Base-by-base conservation (phyloP, 2,888 invertebrate genomes). In the Hololepta plana region DNA sequence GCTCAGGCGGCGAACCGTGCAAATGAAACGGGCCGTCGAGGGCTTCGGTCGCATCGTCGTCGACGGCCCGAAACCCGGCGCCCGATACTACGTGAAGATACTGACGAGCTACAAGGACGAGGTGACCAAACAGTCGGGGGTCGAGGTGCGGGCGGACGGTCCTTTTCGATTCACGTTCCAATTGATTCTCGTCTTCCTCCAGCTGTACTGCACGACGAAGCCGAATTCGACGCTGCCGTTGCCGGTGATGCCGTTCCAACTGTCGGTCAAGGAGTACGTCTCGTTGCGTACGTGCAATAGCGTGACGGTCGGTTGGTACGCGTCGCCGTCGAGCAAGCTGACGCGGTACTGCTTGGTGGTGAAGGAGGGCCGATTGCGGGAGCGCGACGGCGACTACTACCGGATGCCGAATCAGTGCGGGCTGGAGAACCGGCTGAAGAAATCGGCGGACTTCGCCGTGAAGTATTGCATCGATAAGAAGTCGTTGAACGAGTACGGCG, bases 221-320 rank as follows among this genome's bases (percentile, higher is more conserved):
- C 42, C 44, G 5, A 33, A 38, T 6, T 31, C 46, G 8, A 45
- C 47, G 32, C 57, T 62, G 31, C 57, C 59, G 2, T 50, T 67
- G 12, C 67, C 68, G 1, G 57, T 56, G 31, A 44, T 68, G 37
- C 67, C 67, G n/a, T 45, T 44, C 10, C 56, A 57, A 30, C 54
- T 57, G 7, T 55, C 55, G 8, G 54, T 68, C 1, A 51, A 59
- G 29, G 63, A 66, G 39, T 62, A 62, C 31, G 46, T 51, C 22
- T 53, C 61, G 3, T 42, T 58, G 20, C 39, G 55, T 29, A 48
- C 45, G 10, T 69, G 69, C 39, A 53, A 60, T 26, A 56, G 62
- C n/a, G 55, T 59, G 2, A 62, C 60, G 9, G 55, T 69, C 9
- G 64, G 64, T 12, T 69, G 69, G 69, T 47, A 62, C 31, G 55